Base-by-base conservation (phyloP, 1,140 invertebrate genomes). In the Micrasema minimum region DNA sequence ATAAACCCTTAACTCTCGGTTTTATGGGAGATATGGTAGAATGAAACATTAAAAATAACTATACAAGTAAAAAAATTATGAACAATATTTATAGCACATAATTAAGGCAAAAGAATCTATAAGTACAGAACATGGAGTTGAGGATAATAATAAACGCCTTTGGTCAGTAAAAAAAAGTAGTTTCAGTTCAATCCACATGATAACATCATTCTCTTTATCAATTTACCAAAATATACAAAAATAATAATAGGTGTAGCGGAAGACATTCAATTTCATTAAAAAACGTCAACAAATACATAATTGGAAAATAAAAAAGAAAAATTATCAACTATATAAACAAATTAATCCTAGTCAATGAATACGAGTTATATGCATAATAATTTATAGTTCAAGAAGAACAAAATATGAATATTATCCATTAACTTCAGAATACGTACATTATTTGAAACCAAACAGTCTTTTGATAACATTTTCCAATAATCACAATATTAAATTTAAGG, bases 221-320 rank as follows among this genome's bases (percentile, higher is more conserved):
- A 35, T 14, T 55, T 55, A 10, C 51, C 22, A 41, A 61, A 18
- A 41, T 23, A 66, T 31, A 31, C 26, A 2, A 66, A 16, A 66
- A 66, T 26, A 35, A 14, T 11, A 31, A 66, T 31, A 55, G 35
- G 18, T 50, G 10, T 67, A 55, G 31, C 38, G 72, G 72, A 74
- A 74, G 72, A 74, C 72, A 69, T 68, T 71, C 41, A 71, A 64
- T 45, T 74, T 71, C 43, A 61, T 68, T 70, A 69, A 46, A 62
- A n/a, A 66, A 70, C 46, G 62, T 73, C 38, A 55, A 67, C 51
- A 55, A 67, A 67, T 64, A 69, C 61, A 43, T 55, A 53, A 45
- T 64, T 41, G 55, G 22, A 59, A 57, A 65, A 64, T 70, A 66
- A 55, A 57, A 35, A 48, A 20, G 59, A 12, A 41, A 31, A 31